A percentile compares a stretch with the other conserved stretches of the same genome.
phyloP scores from a whole-genome alignment of 2,113 vertebrate genomes.

The Redunca redunca region DNA sequence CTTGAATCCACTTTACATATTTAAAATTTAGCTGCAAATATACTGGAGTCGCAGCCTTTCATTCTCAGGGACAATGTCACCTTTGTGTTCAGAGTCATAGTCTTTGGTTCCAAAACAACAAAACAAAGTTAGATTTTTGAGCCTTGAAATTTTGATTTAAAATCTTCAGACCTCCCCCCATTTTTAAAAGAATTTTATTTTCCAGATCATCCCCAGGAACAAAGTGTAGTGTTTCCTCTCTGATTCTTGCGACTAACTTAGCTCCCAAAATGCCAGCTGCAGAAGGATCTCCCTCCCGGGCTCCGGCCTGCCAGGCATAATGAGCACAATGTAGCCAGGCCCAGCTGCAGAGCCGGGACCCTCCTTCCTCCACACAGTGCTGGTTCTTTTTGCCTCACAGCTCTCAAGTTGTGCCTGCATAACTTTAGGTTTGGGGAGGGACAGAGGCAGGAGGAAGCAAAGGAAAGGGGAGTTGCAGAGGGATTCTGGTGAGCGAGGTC shows the following conservation, averaged over 20 bases:
- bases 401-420: background rate
- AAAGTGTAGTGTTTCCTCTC: constrained; percentile 51
- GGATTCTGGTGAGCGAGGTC: background rate
- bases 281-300: background rate
- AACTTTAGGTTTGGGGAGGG: background rate
- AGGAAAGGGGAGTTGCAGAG: background rate
- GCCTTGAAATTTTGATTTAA: background rate
- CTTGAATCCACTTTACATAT: background rate
- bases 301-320: constrained; percentile 41
- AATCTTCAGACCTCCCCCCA: background rate
- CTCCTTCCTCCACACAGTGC: background rate
- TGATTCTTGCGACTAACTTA: background rate
- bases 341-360: constrained; percentile 54
- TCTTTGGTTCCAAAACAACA: background rate
- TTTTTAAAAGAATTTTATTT: background rate
- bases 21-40: background rate
- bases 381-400: background rate
- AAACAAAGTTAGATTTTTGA: background rate
- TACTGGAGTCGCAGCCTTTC: background rate
- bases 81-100: background rate
- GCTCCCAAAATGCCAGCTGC: constrained; percentile 63
- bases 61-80: background rate
- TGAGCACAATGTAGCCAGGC: background rate
- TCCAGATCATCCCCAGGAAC: background rate
- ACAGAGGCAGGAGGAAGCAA: background rate